Conservation (phyloP, 2,113 vertebrate species). For the Falco punctatus region DNA sequence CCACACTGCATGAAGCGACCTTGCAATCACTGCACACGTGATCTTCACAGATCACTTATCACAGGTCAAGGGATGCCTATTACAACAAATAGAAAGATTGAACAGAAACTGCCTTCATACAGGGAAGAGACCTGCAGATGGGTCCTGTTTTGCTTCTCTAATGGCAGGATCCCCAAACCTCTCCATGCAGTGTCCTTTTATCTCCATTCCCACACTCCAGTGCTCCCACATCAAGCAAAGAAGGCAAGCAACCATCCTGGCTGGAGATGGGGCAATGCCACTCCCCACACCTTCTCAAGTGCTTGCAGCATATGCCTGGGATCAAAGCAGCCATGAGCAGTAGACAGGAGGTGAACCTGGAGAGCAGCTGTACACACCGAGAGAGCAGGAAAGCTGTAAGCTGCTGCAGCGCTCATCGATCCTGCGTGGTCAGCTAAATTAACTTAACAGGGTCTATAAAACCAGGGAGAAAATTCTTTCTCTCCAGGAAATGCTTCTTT, state of each 20-base stretch:
- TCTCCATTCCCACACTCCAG: not conserved
- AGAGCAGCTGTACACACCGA: not conserved
- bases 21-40: rapidly evolving
- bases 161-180: not conserved
- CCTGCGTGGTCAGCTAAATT: not conserved
- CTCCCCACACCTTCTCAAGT: not conserved
- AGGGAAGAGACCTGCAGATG: not conserved
- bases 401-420: not conserved
- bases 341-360: rapidly evolving
- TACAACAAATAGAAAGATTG: not conserved
- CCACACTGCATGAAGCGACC: not conserved
- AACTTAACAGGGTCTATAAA: not conserved
- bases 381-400: not conserved
- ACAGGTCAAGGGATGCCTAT: not conserved
- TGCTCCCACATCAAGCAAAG: rapidly evolving
- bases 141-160: not conserved
- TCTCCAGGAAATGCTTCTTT: not conserved
- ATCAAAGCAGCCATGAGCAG: not conserved
- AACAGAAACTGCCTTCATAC: not conserved
- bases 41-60: not conserved
- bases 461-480: not conserved
- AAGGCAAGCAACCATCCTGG: not conserved
- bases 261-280: not conserved
- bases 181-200: rapidly evolving
- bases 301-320: not conserved